Conservation (phyloP, 2,797 vertebrate species). For the Sebastes itinus region DNA sequence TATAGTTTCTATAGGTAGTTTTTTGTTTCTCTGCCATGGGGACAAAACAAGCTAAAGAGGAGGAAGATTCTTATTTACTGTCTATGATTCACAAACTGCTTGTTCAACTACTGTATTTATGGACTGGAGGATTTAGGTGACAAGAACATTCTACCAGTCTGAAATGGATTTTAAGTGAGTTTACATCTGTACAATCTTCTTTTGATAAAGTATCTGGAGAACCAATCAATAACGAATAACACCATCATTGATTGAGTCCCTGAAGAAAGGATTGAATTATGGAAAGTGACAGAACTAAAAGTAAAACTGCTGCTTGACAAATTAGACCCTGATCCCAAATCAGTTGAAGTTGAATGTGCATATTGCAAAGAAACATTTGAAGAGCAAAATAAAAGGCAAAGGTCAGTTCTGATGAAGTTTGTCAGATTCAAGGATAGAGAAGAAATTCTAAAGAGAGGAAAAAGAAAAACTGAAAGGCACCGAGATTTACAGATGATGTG, state of each 20-base stretch:
- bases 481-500: background rate
- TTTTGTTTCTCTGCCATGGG: too few species aligned
- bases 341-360: background rate
- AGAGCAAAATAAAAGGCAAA: background rate
- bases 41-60: too few species aligned
- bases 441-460: background rate
- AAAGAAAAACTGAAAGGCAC: background rate
- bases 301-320: background rate
- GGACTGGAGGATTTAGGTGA: background rate
- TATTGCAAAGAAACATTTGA: background rate
- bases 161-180: background rate
- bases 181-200: background rate
- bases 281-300: background rate
- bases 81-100: background rate
- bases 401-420: background rate
- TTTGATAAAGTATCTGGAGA: background rate
- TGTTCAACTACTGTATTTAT: background rate
- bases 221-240: background rate
- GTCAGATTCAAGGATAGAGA: background rate
- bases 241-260: background rate
- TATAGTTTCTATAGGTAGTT: background rate
- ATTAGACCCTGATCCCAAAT: background rate
- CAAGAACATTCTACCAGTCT: background rate
- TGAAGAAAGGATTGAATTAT: background rate
- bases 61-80: background rate